Percentiles rank a stretch among this genome's conserved stretches.
phyloP scores from a whole-genome alignment of 2,113 vertebrate species.

The Poeciliopsis prolifica region DNA sequence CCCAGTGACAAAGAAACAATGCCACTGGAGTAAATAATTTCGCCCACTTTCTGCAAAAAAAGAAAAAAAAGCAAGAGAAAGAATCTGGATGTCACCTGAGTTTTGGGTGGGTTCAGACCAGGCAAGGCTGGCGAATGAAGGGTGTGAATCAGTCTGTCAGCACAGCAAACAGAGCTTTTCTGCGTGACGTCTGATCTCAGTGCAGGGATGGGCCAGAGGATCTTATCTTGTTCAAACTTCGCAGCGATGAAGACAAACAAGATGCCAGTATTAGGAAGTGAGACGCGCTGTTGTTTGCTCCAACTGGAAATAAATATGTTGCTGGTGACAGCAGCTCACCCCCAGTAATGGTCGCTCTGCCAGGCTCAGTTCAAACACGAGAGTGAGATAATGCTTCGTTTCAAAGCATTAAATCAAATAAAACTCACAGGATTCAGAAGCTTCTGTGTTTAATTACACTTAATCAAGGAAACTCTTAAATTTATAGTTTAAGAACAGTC shows the following conservation, averaged over 20 bases:
- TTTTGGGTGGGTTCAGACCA: constrained; percentile 35
- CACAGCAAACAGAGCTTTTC: constrained; percentile 40
- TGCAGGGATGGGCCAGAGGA: background rate
- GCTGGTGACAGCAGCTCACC: background rate
- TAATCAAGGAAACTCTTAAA: too few relatives aligned
- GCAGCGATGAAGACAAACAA: constrained; percentile 51
- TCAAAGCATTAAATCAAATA: constrained; percentile 1
- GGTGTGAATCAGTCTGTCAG: constrained; percentile 32
- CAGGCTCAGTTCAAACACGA: constrained; percentile 7
- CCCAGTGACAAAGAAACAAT: background rate
- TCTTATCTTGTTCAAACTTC: constrained; percentile 64
- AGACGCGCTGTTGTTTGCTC: background rate
- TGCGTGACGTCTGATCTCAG: background rate
- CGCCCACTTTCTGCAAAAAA: background rate
- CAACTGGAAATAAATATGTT: background rate
- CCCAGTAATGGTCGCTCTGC: background rate
- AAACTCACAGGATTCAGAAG: constrained; percentile 7
- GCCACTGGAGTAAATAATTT: constrained; percentile 11
- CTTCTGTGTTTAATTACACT: background rate
- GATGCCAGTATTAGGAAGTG: background rate
- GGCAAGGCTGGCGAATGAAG: constrained; percentile 35
- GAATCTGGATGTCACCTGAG: constrained; percentile 1
- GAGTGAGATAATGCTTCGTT: constrained; percentile 40
- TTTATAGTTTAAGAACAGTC: background rate
- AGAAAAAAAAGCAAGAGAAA: background rate